Evolutionary conservation across 2,797 vertebrate species (phyloP), one percentile per base, ranked within the genome.

Genomic region (Crocodylus rhombifer): DNA sequence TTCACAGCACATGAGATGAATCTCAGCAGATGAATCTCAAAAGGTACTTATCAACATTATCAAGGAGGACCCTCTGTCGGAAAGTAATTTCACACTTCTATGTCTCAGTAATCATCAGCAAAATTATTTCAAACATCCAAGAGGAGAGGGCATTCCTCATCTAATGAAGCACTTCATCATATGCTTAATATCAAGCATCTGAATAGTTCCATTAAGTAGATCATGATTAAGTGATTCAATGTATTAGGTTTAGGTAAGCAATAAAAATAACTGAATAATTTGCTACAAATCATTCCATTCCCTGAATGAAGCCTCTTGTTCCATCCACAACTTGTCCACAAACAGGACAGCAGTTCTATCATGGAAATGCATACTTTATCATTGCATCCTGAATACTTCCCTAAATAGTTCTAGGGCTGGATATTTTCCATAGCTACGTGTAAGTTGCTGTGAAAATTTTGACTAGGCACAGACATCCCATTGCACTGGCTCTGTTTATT

Each of bases 61-160:
- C 75, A 82, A 84, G 21, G 81, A 95, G 77, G 92, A 95, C 92
- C 91, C 89, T 93, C 87, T 80, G 76, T 14, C 36, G 77, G 71
- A 94, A 96, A 88, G 91, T 82, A 94, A 95, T 93, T 94, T 96
- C 82, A 94, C 58, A n/a, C 65, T 88, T 64, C 64, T 6, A 62
- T 33, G 15, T 28, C 73, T 61, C 91, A 62, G 64, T 76, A 94
- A 95, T 94, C 92, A 93, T 57, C 55, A 78, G 88, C 89, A 92
- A 91, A 88, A 94, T 42, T 67, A 92, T 92, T 87, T 87, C 84
- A 25, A 61, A 80, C 30, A 94, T 73, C 64, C 30, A 84, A 86
- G 56, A 94, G 88, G 62, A 93, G 60, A 79, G 86, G 84, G 60
- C 23, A 14, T 84, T 76, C 89, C 82, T 93, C 86, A 94, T 77